Conservation (phyloP, 2,888 invertebrate species). For the Volucella zonaria region DNA sequence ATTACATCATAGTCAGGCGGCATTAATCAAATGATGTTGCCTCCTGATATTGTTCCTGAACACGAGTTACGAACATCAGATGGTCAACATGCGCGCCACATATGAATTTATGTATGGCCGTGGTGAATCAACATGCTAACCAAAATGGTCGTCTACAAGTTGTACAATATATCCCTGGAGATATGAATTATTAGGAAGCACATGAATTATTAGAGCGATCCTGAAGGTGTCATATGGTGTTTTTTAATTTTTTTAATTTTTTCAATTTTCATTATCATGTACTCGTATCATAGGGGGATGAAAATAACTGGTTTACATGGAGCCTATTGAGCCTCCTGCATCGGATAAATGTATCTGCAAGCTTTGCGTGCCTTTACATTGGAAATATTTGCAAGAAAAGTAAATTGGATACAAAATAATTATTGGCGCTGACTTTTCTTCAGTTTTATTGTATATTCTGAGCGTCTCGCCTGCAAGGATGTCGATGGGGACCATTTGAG, state of each 20-base stretch:
- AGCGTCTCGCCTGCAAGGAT: too few relatives aligned
- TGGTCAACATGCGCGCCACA: conserved; percentile 43
- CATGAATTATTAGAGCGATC: conserved; percentile 59
- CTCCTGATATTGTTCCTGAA: conserved; percentile 36
- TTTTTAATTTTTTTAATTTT: background rate
- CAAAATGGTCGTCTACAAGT: conserved; percentile 36
- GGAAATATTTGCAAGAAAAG: too few relatives aligned
- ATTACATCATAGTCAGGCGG: conserved; percentile 67
- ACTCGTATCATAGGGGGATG: too few relatives aligned
- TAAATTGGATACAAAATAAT: too few relatives aligned
- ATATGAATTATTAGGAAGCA: conserved; percentile 17
- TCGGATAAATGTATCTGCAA: too few relatives aligned
- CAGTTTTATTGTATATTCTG: too few relatives aligned
- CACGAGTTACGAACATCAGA: conserved; percentile 57
- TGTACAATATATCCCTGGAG: conserved; percentile 62
- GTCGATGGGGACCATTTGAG: too few relatives aligned
- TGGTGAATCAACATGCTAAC: conserved; percentile 69
- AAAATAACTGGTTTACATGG: too few relatives aligned
- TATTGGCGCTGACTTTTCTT: too few relatives aligned
- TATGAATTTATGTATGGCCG: background rate
- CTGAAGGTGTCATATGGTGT: conserved; percentile 62
- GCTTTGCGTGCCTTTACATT: too few relatives aligned
- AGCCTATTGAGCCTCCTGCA: too few relatives aligned
- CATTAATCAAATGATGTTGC: conserved; percentile 64
- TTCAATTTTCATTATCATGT: too few relatives aligned